Evolutionary conservation across 64 coral and sea anemone genomes (phyloP).

Genomic region (Montipora capricornis): DNA sequence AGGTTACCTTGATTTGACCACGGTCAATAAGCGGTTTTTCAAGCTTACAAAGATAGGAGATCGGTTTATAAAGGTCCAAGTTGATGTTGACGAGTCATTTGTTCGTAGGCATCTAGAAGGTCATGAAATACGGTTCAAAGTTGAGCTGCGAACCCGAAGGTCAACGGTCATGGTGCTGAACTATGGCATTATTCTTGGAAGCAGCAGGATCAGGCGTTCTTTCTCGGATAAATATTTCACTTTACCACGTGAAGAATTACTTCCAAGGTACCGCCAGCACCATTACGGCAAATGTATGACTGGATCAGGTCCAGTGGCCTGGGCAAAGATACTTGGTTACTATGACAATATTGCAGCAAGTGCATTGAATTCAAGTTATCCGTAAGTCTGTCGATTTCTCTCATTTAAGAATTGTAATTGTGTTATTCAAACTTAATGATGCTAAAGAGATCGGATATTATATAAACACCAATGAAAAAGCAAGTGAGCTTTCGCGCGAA

Average conservation of each 20-base stretch:
- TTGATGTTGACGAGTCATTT: slow-evolving; percentile 61
- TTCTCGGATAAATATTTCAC: slow-evolving; percentile 16
- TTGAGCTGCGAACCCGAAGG: slow-evolving; percentile 65
- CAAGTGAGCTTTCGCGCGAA: too few relatives aligned
- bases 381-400: slow-evolving; percentile 42
- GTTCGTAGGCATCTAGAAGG: slow-evolving; percentile 84
- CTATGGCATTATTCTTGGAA: slow-evolving; percentile 83
- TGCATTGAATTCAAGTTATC: slow-evolving; percentile 47
- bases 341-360: slow-evolving; percentile 73
- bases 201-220: slow-evolving; percentile 53
- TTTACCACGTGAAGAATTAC: slow-evolving; percentile 57
- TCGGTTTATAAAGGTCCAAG: slow-evolving; percentile 72
- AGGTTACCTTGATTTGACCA: slow-evolving; percentile 42
- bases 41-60: slow-evolving; percentile 80
- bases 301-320: slow-evolving; percentile 86
- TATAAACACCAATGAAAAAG: too few relatives aligned
- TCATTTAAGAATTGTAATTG: neutral
- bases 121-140: slow-evolving; percentile 86
- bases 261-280: slow-evolving; percentile 81
- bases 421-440: too few relatives aligned
- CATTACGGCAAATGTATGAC: slow-evolving; percentile 73
- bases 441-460: too few relatives aligned
- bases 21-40: slow-evolving; percentile 63
- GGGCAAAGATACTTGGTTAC: slow-evolving; percentile 88
- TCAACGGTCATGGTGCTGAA: slow-evolving; percentile 56